These are phyloP conservation scores for Odontophorus gujanensis DNA, from an alignment of 2,113 vertebrate genomes.

Conservation along the genomic window DNA sequence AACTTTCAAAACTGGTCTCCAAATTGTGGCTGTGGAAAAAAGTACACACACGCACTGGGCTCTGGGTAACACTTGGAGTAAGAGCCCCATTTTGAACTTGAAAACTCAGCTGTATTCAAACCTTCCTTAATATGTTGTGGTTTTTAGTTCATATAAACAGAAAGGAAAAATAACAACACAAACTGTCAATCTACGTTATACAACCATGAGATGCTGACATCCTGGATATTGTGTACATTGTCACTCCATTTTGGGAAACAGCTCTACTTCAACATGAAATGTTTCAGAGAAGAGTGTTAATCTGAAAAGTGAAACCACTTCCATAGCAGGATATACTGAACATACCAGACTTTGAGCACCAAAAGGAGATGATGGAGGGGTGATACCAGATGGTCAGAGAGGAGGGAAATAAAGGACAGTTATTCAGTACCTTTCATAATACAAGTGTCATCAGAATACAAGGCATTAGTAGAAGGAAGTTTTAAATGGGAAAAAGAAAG, in stretches of 20 bases:
- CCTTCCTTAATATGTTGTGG: neutral
- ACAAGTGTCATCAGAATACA: neutral
- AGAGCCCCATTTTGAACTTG: neutral
- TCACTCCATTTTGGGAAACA: neutral
- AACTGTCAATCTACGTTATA: neutral
- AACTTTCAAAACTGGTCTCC: neutral
- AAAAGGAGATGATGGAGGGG: neutral
- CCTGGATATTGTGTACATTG: neutral
- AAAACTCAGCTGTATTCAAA: neutral
- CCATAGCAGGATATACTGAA: neutral
- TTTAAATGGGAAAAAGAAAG: neutral
- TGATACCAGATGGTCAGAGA: neutral
- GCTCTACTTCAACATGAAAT: neutral
- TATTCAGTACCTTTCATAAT: neutral
- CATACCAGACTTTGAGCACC: neutral
- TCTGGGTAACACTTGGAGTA: neutral
- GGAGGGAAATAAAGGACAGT: neutral
- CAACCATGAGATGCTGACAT: neutral
- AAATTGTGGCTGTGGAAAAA: neutral
- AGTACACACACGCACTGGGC: neutral
- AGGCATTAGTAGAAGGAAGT: neutral
- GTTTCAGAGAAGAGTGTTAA: neutral
- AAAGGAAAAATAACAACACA: neutral
- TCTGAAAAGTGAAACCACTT: neutral
- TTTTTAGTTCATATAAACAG: neutral